Evolutionary conservation across 2,888 invertebrate genomes (phyloP), one percentile per base, ranked within the genome.

Genomic region (Stenichneumon culpator): DNA sequence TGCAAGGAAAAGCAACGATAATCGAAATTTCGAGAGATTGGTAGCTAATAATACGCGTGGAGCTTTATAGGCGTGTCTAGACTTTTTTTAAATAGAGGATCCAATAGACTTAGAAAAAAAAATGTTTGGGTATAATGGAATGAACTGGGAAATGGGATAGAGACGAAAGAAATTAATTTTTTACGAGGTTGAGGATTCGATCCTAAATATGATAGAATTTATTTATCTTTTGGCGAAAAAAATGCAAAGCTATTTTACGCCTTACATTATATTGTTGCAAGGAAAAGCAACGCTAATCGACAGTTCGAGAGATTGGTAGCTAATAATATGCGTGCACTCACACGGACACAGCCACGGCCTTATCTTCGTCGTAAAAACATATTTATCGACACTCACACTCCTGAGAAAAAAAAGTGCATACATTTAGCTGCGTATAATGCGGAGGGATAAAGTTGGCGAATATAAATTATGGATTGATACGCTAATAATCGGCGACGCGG

Each of bases 381-480:
- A 78, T 78, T 78, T 69, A 78, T 78, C 54, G 78, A 78, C 78
- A 44, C 39, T 68, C 68, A 32, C 57, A 78, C 32, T 32, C 19
- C 36, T 11, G 28, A 44, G 44, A 32, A 57, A 47, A 47, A 44
- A 44, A 39, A 25, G n/a, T 28, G 50, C 50, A 70, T 50, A 69
- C 60, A 47, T 63, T 68, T 69, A 44, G n/a, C 60, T 28, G 44
- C 50, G 50, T 69, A 68, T 69, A 68, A 69, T 68, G 68, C 57
- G 69, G 39, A 28, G 78, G 57, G 68, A 77, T 60, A 78, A 78
- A 57, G 39, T 47, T 47, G 60, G 68, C 57, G 78, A 78, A 69
- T 78, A 69, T 68, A 78, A 78, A 78, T 78, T 78, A 78, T 78
- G 69, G 68, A 78, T 78, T 69, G 78, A 78, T 69, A 69, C 78